These are phyloP conservation scores for Pachypeltis micranthus DNA, from an alignment of 1,140 invertebrate genomes.

Conservation along the genomic window DNA sequence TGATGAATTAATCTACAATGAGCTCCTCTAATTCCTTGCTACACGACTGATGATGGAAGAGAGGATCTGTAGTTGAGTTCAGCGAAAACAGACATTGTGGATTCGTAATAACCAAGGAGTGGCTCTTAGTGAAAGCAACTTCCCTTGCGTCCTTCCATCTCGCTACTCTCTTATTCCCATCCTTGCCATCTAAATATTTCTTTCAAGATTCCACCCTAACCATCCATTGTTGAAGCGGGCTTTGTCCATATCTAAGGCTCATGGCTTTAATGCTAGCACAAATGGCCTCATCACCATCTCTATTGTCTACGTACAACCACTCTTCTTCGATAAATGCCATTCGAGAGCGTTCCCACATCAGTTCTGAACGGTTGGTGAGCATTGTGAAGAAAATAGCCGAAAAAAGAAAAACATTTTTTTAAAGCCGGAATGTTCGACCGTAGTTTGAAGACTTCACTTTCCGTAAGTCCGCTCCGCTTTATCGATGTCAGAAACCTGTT, in stretches of 20 bases:
- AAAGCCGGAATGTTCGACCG: too few relatives aligned
- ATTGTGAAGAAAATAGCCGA: too few relatives aligned
- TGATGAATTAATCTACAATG: too few relatives aligned
- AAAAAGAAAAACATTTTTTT: too few relatives aligned
- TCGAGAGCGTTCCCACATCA: not conserved
- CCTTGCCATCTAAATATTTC: conserved; percentile 6
- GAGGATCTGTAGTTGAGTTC: too few relatives aligned
- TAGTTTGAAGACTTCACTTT: too few relatives aligned
- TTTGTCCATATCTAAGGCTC: conserved; percentile 8
- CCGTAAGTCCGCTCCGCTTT: too few relatives aligned
- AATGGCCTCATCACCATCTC: conserved; percentile 4
- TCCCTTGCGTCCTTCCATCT: not conserved
- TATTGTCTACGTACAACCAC: not conserved
- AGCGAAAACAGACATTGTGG: conserved; percentile 5
- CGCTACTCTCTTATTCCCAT: too few relatives aligned
- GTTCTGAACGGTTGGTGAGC: not conserved
- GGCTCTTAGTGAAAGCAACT: conserved; percentile 4
- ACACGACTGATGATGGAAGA: too few relatives aligned
- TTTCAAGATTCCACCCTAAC: conserved; percentile 1
- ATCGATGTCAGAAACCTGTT: too few relatives aligned
- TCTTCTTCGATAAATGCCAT: not conserved
- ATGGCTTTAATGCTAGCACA: conserved; percentile 2
- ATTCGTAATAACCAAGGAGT: not conserved
- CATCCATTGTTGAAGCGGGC: not conserved
- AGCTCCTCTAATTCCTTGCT: too few relatives aligned